Percentiles rank a stretch among this genome's conserved stretches.
These are phyloP conservation scores for Pomacea maculata DNA, from an alignment of 1,140 invertebrate species.

Conservation along the genomic window DNA sequence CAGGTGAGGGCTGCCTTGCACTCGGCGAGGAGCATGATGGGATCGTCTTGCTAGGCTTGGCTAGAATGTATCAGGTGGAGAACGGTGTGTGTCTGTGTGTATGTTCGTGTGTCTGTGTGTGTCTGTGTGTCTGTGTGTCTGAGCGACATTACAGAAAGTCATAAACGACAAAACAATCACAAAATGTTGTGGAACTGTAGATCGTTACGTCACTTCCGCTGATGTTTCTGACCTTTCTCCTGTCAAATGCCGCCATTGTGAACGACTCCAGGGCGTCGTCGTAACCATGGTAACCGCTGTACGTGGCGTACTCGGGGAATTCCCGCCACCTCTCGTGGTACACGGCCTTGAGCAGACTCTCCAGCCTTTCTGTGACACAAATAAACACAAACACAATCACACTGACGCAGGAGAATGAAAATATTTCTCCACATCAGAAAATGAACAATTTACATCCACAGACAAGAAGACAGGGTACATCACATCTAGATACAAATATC, in stretches of 20 bases:
- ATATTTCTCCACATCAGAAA: no score
- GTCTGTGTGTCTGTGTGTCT: slow-evolving; percentile 7
- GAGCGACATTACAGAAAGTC: no score
- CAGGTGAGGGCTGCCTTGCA: neutral
- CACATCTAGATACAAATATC: no score
- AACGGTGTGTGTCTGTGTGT: neutral
- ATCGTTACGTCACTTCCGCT: neutral
- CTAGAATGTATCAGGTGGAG: neutral
- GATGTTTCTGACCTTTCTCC: slow-evolving; percentile 32
- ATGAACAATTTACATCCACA: no score
- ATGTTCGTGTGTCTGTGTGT: slow-evolving; percentile 4
- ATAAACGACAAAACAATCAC: no score
- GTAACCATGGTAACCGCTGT: slow-evolving; percentile 34
- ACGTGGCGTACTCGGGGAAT: slow-evolving; percentile 43
- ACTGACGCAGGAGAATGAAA: no score
- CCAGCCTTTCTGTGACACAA: slow-evolving; percentile 17
- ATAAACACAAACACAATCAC: neutral
- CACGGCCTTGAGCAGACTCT: slow-evolving; percentile 24
- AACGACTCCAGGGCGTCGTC: slow-evolving; percentile 43
- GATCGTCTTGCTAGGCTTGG: neutral
- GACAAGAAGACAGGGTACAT: no score
- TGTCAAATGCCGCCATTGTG: slow-evolving; percentile 35
- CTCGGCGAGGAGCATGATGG: no score
- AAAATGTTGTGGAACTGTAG: no score
- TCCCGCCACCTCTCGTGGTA: slow-evolving; percentile 33